Evolutionary conservation across 2,888 invertebrate species (phyloP), one percentile per base, ranked within the genome.

Genomic region (Julus scanicus): DNA sequence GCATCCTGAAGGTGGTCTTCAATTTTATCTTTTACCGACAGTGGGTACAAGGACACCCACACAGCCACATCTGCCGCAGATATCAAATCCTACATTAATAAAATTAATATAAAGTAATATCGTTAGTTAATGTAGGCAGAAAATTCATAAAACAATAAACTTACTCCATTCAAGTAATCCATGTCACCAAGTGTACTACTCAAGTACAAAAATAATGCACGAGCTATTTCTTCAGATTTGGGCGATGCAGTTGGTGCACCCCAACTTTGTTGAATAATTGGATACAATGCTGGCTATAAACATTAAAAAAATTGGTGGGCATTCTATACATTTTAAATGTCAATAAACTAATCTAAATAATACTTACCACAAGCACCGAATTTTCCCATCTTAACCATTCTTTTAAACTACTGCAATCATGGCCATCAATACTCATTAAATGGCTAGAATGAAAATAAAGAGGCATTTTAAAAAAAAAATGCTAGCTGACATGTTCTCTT

Each of bases 41-140:
- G 90, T 0, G 95, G 95, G 91, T 95, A 96, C 5, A 97, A 90
- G 0, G 95, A 94, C 83, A 94, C 94, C 95, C 96, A 97, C 89
- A 96, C 93, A 4, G 94, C 94, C 88, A 96, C 93, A 92, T 97
- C 97, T 0, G 95, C 95, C 4, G 95, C 93, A 37, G 95, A 94
- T 53, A 53, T 53, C 53, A 8, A 13, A 53, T 53, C 17, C 53
- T 53, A 17, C 53, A 53, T 44, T 44, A 44, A 44, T 5, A 1
- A 44, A 44, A 13, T 53, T 13, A 53, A 53, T 53, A 53, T 53
- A 15, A 53, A 53, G 13, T 17, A 53, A 53, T 8, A 44, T 44
- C 8, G 44, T 8, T 44, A 44, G 44, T 44, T 5, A 8, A 44
- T 44, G 44, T 44, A 44, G 5, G 44, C 6, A 11, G 53, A 53